Conservation (phyloP, 2,113 vertebrate genomes). For the Melierax canorus region DNA sequence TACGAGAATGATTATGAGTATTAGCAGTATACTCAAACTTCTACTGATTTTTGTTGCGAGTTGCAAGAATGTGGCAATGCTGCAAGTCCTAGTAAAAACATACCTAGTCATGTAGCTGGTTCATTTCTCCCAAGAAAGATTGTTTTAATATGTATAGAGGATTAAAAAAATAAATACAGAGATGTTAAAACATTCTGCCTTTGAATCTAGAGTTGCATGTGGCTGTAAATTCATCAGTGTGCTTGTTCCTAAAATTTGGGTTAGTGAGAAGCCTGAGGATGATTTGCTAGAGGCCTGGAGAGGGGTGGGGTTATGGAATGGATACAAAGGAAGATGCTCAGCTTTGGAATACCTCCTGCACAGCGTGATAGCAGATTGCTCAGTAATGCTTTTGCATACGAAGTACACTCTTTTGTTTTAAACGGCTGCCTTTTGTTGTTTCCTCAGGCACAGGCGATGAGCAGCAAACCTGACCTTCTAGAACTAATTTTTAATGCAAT, state of each 20-base stretch:
- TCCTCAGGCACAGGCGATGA: constrained; percentile 88
- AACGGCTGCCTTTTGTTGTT: constrained; percentile 46
- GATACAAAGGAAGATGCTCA: not conserved
- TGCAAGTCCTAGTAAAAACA: not conserved
- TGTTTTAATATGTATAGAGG: not conserved
- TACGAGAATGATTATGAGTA: not conserved
- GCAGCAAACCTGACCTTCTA: constrained; percentile 83
- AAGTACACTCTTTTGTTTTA: not conserved
- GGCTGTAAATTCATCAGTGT: not conserved
- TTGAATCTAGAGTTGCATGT: not conserved
- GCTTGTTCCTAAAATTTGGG: not conserved
- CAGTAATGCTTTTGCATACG: not conserved
- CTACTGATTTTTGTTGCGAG: not conserved
- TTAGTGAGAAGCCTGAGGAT: not conserved
- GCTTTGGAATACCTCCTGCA: not conserved
- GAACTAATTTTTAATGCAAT: constrained; percentile 86
- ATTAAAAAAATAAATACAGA: not conserved
- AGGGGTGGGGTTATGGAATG: not conserved
- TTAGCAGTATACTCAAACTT: not conserved
- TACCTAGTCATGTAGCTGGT: not conserved
- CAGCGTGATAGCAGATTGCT: not conserved
- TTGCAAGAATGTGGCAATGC: not conserved
- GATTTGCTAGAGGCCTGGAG: not conserved
- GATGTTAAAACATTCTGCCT: not conserved
- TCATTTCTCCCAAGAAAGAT: not conserved